These are phyloP conservation scores for Neotragus pygmaeus DNA, from an alignment of 2,113 vertebrate species.

Conservation along the genomic window DNA sequence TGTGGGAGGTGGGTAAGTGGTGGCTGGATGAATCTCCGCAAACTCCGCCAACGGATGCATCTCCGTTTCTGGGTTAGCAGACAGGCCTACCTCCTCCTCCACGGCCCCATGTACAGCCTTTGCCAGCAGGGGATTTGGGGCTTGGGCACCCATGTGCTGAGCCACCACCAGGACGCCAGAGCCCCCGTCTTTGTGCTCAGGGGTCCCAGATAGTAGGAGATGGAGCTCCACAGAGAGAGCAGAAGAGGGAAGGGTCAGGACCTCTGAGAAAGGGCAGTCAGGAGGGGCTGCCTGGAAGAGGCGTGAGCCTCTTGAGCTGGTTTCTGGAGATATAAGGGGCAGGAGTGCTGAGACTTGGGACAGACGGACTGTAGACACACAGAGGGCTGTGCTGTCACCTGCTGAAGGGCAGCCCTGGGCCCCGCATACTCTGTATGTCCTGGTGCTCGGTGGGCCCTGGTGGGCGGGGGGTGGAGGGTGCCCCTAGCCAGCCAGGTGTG, in stretches of 20 bases:
- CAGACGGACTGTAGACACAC: neutral
- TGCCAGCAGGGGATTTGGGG: no score
- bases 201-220: neutral
- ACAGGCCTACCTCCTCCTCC: neutral
- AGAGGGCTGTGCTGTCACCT: neutral
- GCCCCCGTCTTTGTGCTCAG: neutral
- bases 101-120: rapidly evolving
- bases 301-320: neutral
- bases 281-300: neutral
- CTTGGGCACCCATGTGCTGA: neutral
- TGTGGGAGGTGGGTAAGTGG: neutral
- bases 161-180: no score
- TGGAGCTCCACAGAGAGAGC: no score
- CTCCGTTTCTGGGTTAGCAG: neutral
- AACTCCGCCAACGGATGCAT: no score
- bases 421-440: neutral
- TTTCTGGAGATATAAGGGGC: neutral
- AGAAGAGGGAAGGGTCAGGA: neutral
- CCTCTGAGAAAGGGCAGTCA: no score
- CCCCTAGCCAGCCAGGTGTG: no score
- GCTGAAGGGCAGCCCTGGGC: neutral
- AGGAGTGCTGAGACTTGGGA: neutral
- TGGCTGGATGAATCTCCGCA: neutral
- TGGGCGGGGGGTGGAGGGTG: neutral
- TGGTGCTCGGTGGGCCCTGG: rapidly evolving